Percentiles rank a stretch among this genome's conserved stretches.
These are phyloP conservation scores for Neolamprologus longior DNA, from an alignment of 2,113 vertebrate species.

Conservation along the genomic window DNA sequence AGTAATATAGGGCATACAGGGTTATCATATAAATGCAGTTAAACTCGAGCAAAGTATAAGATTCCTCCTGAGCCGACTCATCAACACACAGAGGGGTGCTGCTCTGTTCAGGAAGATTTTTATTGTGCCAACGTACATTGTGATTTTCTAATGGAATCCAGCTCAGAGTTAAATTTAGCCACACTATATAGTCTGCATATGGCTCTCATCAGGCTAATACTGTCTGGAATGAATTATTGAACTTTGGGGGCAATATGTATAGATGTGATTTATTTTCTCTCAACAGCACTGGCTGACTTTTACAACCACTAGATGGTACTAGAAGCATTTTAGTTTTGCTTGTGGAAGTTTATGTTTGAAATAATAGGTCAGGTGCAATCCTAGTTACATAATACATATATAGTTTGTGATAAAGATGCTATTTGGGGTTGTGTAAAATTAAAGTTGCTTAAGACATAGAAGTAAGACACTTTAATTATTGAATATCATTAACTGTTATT, in stretches of 20 bases:
- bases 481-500: neutral
- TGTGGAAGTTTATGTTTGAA: neutral
- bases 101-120: neutral
- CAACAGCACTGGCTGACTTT: neutral
- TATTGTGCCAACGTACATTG: neutral
- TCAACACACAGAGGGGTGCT: conserved; percentile 14
- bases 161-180: conserved; percentile 11
- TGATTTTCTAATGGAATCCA: conserved; percentile 1
- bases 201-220: neutral
- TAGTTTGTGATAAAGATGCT: neutral
- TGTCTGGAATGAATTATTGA: conserved; percentile 19
- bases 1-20: neutral
- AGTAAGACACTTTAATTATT: neutral
- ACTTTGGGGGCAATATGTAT: neutral
- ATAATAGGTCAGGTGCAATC: neutral
- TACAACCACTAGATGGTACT: conserved; percentile 66
- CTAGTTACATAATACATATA: conserved; percentile 22
- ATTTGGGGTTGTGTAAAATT: neutral
- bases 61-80: neutral
- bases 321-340: conserved; percentile 37
- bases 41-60: neutral
- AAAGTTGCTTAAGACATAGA: neutral
- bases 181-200: neutral
- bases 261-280: neutral
- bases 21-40: neutral